A percentile compares a stretch with the other conserved stretches of the same genome.
Conservation (phyloP, 1,140 invertebrate species). For the Tenebrio molitor region DNA sequence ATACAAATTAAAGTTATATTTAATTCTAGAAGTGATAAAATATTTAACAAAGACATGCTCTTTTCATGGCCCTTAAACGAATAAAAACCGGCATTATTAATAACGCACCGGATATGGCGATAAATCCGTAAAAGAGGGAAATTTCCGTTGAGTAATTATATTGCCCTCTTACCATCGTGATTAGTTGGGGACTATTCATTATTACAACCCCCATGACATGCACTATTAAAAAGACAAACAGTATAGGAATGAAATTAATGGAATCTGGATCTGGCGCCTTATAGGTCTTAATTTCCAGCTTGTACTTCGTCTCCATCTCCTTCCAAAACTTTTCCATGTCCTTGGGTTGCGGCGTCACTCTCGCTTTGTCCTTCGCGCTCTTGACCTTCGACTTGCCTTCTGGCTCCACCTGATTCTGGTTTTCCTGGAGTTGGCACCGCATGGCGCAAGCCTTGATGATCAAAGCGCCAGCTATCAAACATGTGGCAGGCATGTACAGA, state of each 20-base stretch:
- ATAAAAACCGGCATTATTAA: constrained; percentile 68
- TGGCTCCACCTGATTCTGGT: constrained; percentile 49
- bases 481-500: constrained; percentile 91
- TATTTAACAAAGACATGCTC: constrained; percentile 75
- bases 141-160: constrained; percentile 69
- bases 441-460: constrained; percentile 84
- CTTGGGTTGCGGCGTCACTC: constrained; percentile 36
- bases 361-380: too few species aligned
- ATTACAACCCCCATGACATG: constrained; percentile 65
- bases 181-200: constrained; percentile 69
- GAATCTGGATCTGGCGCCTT: constrained; percentile 6
- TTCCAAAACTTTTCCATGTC: constrained; percentile 48
- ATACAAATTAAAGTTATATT: constrained; percentile 82
- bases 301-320: constrained; percentile 49
- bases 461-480: constrained; percentile 80
- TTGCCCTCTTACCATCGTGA: constrained; percentile 67
- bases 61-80: constrained; percentile 66
- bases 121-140: constrained; percentile 72
- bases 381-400: constrained; percentile 50
- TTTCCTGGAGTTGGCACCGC: constrained; percentile 72
- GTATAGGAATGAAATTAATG: constrained; percentile 22
- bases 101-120: constrained; percentile 66
- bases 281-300: constrained; percentile 43
- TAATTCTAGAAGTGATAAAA: constrained; percentile 80
- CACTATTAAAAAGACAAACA: constrained; percentile 62